phyloP scores from a whole-genome alignment of 2,113 vertebrate genomes.

The Proteles cristata region DNA sequence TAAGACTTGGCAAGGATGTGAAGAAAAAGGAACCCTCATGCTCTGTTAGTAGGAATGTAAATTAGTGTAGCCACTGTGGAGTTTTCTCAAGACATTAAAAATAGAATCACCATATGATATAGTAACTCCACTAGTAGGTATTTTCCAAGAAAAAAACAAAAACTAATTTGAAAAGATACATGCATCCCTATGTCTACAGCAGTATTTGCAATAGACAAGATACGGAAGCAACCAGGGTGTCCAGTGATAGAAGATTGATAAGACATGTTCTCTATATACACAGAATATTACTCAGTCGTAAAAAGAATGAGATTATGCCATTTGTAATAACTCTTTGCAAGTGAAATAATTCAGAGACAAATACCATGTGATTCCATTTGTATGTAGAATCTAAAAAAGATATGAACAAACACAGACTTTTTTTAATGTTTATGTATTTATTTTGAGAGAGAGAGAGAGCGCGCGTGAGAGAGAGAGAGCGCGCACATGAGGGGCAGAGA shows the following conservation, averaged over 20 bases:
- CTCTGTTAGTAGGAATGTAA: background rate
- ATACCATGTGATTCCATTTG: background rate
- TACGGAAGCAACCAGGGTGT: background rate
- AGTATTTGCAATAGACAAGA: background rate
- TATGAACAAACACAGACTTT: background rate
- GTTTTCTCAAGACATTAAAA: background rate
- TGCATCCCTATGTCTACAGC: background rate
- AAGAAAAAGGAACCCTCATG: background rate
- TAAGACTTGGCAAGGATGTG: background rate
- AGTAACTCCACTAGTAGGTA: background rate
- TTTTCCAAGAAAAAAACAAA: background rate
- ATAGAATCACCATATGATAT: background rate
- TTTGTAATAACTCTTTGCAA: background rate
- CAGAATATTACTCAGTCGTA: background rate
- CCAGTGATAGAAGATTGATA: background rate
- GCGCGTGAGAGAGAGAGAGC: too few species aligned
- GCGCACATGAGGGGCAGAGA: too few species aligned
- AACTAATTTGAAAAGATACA: background rate
- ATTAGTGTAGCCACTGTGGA: background rate
- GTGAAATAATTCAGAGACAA: background rate
- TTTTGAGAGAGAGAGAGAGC: too few species aligned
- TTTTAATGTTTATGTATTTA: too few species aligned
- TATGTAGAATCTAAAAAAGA: background rate
- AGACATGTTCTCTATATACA: background rate
- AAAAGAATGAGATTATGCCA: background rate